Base-by-base conservation (phyloP, 2,888 invertebrate species). In the Drosophila austrosaltans region DNA sequence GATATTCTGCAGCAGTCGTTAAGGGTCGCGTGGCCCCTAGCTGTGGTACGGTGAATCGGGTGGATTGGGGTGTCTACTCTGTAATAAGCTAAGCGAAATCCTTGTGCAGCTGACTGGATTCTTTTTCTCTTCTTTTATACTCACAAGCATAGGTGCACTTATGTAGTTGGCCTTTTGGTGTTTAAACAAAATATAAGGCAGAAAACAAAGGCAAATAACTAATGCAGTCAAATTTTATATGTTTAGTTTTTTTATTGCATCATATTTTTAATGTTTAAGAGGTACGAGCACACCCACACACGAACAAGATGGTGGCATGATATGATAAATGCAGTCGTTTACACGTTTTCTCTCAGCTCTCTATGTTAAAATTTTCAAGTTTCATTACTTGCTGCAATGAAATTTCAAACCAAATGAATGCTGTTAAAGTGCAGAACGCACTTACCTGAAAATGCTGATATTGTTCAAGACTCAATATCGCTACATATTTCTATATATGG, bases 71-170 rank as follows among this genome's bases (percentile, higher is more conserved):
- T 61, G 39, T 65, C 32, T 28, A 28, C 71, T 7, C 10, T 54
- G 65, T 72, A 65, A 72, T 72, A 72, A 72, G 75, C 72, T 54
- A 53, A 16, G 54, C 44, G 36, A 53, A 72, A 59, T 72, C 62
- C 62, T 63, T 59, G 59, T 63, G 32, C 68, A 63, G 67, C 61
- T 36, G 16, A 40, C 59, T 54, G 69, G 48, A 60, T 61, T 44
- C 44, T 22, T 0, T 3, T 20, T n/a, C 10, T 20, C 20, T 22
- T 22, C 22, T 48, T 72, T 79, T 76, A 80, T 64, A 80, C 75
- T 74, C 76, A 71, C 72, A 70, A 82, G 72, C 83, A 82, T 80
- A 83, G 83, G 86, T 87, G 88, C 86, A 87, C 88, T 83, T 88
- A 73, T 76, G 82, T 69, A 85, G 72, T 75, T 85, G 67, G 71